Evolutionary conservation across 2,888 invertebrate genomes (phyloP), one percentile per base, ranked within the genome.

Genomic region (Ptychoptera albimana): DNA sequence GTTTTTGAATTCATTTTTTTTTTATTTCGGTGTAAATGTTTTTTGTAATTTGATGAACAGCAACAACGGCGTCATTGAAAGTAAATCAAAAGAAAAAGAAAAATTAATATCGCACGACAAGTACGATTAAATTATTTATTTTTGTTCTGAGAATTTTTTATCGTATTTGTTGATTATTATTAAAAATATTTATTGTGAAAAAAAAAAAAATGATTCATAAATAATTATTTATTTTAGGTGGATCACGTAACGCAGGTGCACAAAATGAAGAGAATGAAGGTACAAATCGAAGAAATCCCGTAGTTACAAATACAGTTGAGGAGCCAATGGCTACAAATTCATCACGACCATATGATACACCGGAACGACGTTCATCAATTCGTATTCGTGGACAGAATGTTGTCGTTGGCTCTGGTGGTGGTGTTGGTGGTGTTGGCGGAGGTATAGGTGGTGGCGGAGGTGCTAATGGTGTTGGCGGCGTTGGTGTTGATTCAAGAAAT

Each of bases 261-360:
- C 45, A 46, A 38, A 43, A 39, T 29, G 48, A 49, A 15, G 48
- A 45, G 12, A 44, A 41, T 29, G 47, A 44, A 10, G 47, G 44
- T 8, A 45, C 40, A 39, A 43, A 39, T 39, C 45, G 23, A 12
- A 37, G 36, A 37, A 32, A 32, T 32, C 31, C 47, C 45, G 37
- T 30, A 38, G 16, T 46, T 46, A 48, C 45, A 47, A 46, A 45
- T 30, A 31, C 47, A 39, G 60, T 60, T 52, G 65, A 66, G 44
- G 65, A 65, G 46, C 60, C 64, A 42, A 62, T 64, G 59, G 65
- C 64, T 40, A 64, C 64, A 45, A 66, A 64, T 32, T 65, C 66
- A 42, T 58, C 66, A 46, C 60, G 61, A 49, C 64, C 63, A 10
- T 64, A 64, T 45, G 66, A 66, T 49, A 66, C 65, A 51, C 65